Evolutionary conservation across 2,888 invertebrate genomes (phyloP), one percentile per base, ranked within the genome.

Genomic region (Melangyna quadrimaculata): DNA sequence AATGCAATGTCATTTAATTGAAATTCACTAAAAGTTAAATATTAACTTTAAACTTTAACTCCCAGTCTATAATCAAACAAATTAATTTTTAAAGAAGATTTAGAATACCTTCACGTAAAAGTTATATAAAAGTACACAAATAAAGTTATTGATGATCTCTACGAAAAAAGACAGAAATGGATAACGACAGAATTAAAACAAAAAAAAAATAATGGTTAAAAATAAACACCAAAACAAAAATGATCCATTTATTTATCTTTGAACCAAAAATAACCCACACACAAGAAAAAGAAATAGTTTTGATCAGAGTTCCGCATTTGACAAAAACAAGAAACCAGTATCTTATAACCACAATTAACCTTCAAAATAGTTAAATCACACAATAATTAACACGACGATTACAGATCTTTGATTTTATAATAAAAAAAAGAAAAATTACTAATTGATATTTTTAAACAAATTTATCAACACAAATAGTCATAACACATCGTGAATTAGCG

Each of bases 241-340:
- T 57, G 19, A 19, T 6, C 19, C 12, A 35, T 35, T 17, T 55
- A 29, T 32, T 32, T 10, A 19, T 32, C 17, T 32, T 1, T 17
- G 2, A 55, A 17, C 2, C 12, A 24, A 24, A 53, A 48, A 10
- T 32, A 59, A 2, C 9, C 32, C 40, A 17, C 24, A 27, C 40
- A n/a, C 10, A 1, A 17, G n/a, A 24, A 24, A 27, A n/a, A 3
- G 8, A 45, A 17, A 22, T 22, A 22, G 9, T n/a, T 35, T 22
- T 22, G 22, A 37, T 19, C 22, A 27, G 14, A 51, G 32, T 67
- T 67, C 67, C 67, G 67, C 35, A 51, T 67, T 35, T 67, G 51
- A 67, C 14, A 55, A n/a, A 27, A 22, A n/a, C 19, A 45, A 45
- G n/a, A 32, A 67, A 67, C 67, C 51, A 51, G 67, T 67, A 48